Base-by-base conservation (phyloP, 2,797 vertebrate genomes). In the Danionella dracula region DNA sequence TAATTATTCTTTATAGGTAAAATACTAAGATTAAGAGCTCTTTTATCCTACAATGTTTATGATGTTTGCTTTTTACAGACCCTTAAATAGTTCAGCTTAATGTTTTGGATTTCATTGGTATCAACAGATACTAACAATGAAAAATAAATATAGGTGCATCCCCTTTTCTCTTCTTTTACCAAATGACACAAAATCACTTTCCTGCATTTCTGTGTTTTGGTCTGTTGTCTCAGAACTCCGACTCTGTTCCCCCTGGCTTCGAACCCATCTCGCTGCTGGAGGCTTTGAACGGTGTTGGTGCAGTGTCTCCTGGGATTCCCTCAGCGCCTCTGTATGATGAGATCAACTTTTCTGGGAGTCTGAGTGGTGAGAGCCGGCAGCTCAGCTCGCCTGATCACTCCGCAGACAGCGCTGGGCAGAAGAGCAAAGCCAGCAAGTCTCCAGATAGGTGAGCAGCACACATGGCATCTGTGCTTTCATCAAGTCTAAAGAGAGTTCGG, bases 211-310 rank as follows among this genome's bases (percentile, higher is more conserved):
- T 15, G 17, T 8, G 31, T 19, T 21, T 50, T 31, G 9, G n/a
- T 2, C 11, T 1, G 0, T 8, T 4, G 46, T 1, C 10, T 37
- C 85, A 99, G 96, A 89, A 84, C 75, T 85, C 95, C 0, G 97
- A 99, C 84, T 94, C 94, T 0, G 86, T 98, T 73, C 96, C 97
- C 7, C 92, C 95, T 0, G 97, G 96, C 71, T 99, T 96, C 1
- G 96, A 99, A 78, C 96, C 96, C 76, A 95, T 99, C 78, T 99
- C 97, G 0, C 79, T 99, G 76, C 83, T 99, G 6, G 96, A 99
- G 77, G 97, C 96, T 0, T 85, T 99, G 79, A 99, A 99, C 0
- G 97, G 97, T 17, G 88, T 96, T 20, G 86, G 91, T 13, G 92
- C 96, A 0, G 78, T 90, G 57, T 95, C 96, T 2, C 93, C 95